Conservation (phyloP, 1,140 invertebrate genomes). For the Bombus cullumanus region DNA sequence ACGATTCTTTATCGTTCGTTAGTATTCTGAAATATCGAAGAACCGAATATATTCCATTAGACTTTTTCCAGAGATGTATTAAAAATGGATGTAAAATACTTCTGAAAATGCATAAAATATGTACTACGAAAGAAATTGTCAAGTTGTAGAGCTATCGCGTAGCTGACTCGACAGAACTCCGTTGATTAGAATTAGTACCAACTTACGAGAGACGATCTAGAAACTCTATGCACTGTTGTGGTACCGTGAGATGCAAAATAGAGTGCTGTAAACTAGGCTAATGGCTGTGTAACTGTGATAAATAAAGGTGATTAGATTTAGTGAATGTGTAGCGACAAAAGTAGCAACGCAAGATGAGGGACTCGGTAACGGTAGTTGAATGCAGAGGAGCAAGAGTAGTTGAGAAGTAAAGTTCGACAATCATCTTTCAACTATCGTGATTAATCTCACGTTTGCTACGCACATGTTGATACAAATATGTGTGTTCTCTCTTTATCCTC, state of each 20-base stretch:
- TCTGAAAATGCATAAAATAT: neutral
- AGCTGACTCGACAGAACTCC: no score
- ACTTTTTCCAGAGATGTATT: no score
- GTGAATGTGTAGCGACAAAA: neutral
- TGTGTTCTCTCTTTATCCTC: no score
- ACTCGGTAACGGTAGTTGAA: neutral
- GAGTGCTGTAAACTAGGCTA: constrained; percentile 8
- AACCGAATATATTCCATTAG: no score
- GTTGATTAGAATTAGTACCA: neutral
- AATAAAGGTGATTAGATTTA: constrained; percentile 25
- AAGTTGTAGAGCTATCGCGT: neutral
- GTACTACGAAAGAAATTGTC: neutral
- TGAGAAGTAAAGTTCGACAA: neutral
- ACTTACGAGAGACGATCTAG: neutral
- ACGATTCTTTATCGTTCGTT: no score
- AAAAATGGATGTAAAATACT: neutral
- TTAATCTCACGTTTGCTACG: no score
- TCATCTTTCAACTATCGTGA: neutral
- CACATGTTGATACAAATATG: no score
- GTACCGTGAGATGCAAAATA: neutral
- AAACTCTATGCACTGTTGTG: neutral
- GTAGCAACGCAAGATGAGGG: neutral
- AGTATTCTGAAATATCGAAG: no score
- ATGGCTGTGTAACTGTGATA: constrained; percentile 15
- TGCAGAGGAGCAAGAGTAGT: neutral